phyloP scores from a whole-genome alignment of 2,113 vertebrate species.

The Zosterops lateralis region DNA sequence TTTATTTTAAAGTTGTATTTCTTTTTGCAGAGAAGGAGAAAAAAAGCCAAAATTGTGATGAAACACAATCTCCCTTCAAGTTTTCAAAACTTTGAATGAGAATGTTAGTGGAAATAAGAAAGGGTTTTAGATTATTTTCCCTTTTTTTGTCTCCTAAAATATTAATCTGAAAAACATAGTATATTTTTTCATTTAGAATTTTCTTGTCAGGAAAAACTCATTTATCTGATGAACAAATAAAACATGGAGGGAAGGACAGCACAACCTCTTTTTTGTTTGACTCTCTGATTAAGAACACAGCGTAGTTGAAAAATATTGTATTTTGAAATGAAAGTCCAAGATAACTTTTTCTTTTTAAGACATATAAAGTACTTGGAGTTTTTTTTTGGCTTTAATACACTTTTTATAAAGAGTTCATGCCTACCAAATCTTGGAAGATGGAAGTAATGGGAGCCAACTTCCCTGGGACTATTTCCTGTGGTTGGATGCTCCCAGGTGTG shows the following conservation, averaged over 20 bases:
- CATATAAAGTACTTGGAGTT: not conserved
- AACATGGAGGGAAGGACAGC: not conserved
- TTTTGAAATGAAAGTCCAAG: not conserved
- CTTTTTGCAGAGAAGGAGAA: not conserved
- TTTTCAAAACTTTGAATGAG: not conserved
- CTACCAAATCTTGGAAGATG: not conserved
- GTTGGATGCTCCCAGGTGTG: not conserved
- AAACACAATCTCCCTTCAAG: not conserved
- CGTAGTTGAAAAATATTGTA: not conserved
- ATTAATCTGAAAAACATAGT: not conserved
- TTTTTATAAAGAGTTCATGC: not conserved
- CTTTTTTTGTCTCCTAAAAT: not conserved
- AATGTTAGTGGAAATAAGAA: not conserved
- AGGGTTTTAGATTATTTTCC: rapidly evolving
- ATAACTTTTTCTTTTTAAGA: not conserved
- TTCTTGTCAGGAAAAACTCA: not conserved
- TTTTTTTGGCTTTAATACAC: not conserved
- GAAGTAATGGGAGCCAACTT: not conserved
- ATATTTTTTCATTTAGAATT: not conserved
- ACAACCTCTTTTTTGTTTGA: not conserved
- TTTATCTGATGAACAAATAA: not conserved
- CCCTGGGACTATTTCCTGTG: not conserved
- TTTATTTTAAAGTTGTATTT: not conserved
- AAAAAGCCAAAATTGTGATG: not conserved
- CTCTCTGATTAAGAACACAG: not conserved